Base-by-base conservation (phyloP, 2,113 vertebrate species). In the Orcinus orca region DNA sequence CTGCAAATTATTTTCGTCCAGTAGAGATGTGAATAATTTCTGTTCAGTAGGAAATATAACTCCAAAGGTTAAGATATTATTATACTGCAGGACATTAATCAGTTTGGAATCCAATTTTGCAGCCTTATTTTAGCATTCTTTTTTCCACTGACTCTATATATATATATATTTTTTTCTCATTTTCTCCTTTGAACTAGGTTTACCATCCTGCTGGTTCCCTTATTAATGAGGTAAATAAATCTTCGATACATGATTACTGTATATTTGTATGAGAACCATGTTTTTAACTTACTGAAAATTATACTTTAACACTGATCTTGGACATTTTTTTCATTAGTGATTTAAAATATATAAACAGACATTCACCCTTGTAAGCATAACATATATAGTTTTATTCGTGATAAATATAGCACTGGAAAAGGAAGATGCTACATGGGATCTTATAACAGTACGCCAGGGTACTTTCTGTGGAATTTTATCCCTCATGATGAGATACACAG, bases 231-330 rank as follows among this genome's bases (percentile, higher is more conserved):
- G 67, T 70, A 85, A 95, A 90, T 95, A 81, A 95, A 88, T 65
- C 4, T 81, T 88, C 60, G 88, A 50, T 17, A 81, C 2, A 67
- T 58, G 6, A 7, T 84, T 68, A 60, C 44, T 73, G 36, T 79
- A 65, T 68, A 62, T 94, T 86, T 90, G 21, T 65, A 62, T 33
- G 18, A 25, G 58, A 81, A 36, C 6, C 12, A 58, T 44, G 36
- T 73, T 94, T 90, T 90, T 71, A 91, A 76, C 20, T 80, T 90
- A n/a, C n/a, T 95, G 23, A 92, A 94, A 95, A 88, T 74, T 89
- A 94, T 29, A 80, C 29, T 80, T 89, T 95, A 68, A 93, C 18
- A 68, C 8, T 80, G 21, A 74, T 79, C 74, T 15, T 53, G 10
- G 26, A 79, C 14, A n/a, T 74, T 87, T 74, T 92, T 92, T 84